These are phyloP conservation scores for Lithobates sylvaticus DNA, from an alignment of 2,797 vertebrate genomes.

Conservation along the genomic window DNA sequence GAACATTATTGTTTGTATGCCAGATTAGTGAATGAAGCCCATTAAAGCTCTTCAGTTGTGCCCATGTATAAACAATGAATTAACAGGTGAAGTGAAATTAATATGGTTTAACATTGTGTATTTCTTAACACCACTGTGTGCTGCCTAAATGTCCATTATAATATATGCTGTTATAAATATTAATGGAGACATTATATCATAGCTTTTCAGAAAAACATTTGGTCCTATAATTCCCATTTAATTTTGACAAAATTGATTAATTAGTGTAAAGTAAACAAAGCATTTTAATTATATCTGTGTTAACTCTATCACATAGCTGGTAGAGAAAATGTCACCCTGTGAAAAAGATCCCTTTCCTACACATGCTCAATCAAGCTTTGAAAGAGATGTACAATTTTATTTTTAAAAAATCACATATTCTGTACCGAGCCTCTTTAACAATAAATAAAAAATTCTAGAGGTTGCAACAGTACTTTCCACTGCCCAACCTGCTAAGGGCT, in stretches of 20 bases:
- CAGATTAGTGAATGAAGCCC: background rate
- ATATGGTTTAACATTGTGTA: too few species aligned
- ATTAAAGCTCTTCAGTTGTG: background rate
- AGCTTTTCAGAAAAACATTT: background rate
- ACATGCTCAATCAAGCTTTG: background rate
- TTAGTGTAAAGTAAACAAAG: constrained; percentile 3
- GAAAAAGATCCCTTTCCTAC: background rate
- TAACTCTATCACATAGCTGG: background rate
- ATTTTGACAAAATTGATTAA: background rate
- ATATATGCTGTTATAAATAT: background rate
- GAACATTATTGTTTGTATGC: background rate
- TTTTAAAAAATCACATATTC: background rate
- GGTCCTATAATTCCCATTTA: background rate
- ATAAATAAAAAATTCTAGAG: too few species aligned
- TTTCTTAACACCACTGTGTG: too few species aligned
- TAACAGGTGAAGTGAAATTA: background rate
- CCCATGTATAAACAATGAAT: background rate
- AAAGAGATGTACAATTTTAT: background rate
- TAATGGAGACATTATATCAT: background rate
- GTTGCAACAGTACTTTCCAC: too few species aligned
- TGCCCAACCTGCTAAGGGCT: too few species aligned
- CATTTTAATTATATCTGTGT: constrained; percentile 31
- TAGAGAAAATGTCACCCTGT: background rate
- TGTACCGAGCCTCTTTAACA: too few species aligned
- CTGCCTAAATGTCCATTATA: background rate